Evolutionary conservation across 2,888 invertebrate species (phyloP).

Genomic region (Pristionchus arcanus): DNA sequence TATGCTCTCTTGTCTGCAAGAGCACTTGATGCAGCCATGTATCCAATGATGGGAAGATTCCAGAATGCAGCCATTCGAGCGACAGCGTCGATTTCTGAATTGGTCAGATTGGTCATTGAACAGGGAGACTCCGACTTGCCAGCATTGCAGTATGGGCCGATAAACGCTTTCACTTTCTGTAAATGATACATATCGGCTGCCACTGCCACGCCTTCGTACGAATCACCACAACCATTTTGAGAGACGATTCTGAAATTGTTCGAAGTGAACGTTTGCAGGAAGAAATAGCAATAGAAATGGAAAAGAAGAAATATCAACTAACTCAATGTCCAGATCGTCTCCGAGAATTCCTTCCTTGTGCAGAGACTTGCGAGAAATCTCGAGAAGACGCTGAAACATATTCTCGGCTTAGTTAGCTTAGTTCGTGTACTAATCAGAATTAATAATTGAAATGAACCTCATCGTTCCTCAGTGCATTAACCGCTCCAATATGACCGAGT

Average conservation of each 20-base stretch:
- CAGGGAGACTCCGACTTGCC: constrained; percentile 45
- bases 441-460: neutral
- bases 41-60: constrained; percentile 52
- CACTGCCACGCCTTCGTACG: constrained; percentile 69
- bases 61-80: constrained; percentile 52
- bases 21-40: constrained; percentile 37
- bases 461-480: constrained; percentile 13
- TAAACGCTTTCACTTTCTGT: constrained; percentile 71
- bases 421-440: constrained; percentile 70
- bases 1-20: constrained; percentile 38
- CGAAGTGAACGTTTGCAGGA: too few relatives aligned
- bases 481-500: constrained; percentile 24
- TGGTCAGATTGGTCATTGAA: neutral
- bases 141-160: constrained; percentile 70
- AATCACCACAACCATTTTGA: constrained; percentile 68
- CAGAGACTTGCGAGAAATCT: neutral
- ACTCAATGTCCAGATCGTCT: constrained; percentile 37
- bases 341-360: constrained; percentile 40
- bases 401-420: constrained; percentile 72
- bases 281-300: too few relatives aligned
- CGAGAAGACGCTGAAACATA: constrained; percentile 55
- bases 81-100: constrained; percentile 48
- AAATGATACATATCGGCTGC: constrained; percentile 71
- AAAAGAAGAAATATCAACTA: too few relatives aligned
- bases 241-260: constrained; percentile 60